Conservation (phyloP, 1,140 invertebrate species). For the Melanaphis sacchari region DNA sequence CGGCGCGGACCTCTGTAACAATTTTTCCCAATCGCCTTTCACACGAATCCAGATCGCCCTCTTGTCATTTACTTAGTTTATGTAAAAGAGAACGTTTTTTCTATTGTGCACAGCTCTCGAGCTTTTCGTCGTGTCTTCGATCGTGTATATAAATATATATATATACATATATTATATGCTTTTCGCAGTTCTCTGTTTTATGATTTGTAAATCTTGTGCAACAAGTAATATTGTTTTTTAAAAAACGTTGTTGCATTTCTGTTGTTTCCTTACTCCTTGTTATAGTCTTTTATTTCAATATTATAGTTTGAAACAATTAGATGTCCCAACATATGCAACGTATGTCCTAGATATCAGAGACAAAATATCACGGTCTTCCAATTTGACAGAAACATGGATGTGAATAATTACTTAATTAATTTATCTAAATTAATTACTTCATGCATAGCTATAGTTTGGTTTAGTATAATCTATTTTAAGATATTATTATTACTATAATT, state of each 20-base stretch:
- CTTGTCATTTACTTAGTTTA: neutral
- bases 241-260: neutral
- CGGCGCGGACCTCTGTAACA: neutral
- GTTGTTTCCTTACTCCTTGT: neutral
- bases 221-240: neutral
- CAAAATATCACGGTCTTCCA: neutral
- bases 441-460: no score
- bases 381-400: neutral
- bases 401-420: neutral
- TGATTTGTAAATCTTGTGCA: neutral
- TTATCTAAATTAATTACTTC: no score
- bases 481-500: neutral
- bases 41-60: constrained; percentile 1
- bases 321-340: neutral
- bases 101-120: constrained; percentile 8
- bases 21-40: constrained; percentile 13
- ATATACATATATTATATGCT: neutral
- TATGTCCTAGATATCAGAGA: neutral
- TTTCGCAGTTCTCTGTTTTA: neutral
- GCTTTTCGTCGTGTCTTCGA: constrained; percentile 10
- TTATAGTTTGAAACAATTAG: neutral
- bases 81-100: constrained; percentile 12
- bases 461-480: no score
- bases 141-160: neutral
- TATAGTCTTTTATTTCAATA: neutral